phyloP scores from a whole-genome alignment of 2,888 invertebrate species.

The Crossocerus cetratus region DNA sequence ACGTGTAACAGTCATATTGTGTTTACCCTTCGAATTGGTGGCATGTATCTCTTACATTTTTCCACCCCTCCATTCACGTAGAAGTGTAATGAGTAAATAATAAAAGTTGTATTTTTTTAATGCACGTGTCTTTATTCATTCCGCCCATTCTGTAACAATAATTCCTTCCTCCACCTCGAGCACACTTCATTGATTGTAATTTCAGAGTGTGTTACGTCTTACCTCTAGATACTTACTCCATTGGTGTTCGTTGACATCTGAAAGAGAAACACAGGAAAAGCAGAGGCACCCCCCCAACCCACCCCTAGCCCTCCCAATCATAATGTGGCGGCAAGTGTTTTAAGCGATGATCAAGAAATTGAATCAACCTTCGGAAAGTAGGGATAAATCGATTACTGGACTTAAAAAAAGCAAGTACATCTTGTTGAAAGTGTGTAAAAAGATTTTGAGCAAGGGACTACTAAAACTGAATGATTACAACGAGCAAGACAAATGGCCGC shows the following conservation, averaged over 20 bases:
- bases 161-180: too few relatives aligned
- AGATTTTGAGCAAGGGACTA: too few relatives aligned
- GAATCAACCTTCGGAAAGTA: constrained; percentile 2
- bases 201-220: constrained; percentile 22
- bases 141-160: too few relatives aligned
- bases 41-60: constrained; percentile 8
- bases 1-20: too few relatives aligned
- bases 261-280: constrained; percentile 47
- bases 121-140: not conserved
- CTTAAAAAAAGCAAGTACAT: too few relatives aligned
- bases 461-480: too few relatives aligned
- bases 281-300: constrained; percentile 33
- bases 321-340: constrained; percentile 54
- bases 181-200: too few relatives aligned
- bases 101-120: constrained; percentile 50
- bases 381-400: not conserved
- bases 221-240: constrained; percentile 53
- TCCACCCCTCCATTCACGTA: constrained; percentile 21
- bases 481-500: too few relatives aligned
- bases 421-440: too few relatives aligned
- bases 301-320: constrained; percentile 7
- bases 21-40: not conserved
- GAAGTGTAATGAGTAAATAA: constrained; percentile 25
- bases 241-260: constrained; percentile 33
- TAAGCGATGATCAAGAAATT: constrained; percentile 43